These are phyloP conservation scores for Mastomys coucha DNA, from an alignment of 2,113 vertebrate genomes.

Conservation along the genomic window DNA sequence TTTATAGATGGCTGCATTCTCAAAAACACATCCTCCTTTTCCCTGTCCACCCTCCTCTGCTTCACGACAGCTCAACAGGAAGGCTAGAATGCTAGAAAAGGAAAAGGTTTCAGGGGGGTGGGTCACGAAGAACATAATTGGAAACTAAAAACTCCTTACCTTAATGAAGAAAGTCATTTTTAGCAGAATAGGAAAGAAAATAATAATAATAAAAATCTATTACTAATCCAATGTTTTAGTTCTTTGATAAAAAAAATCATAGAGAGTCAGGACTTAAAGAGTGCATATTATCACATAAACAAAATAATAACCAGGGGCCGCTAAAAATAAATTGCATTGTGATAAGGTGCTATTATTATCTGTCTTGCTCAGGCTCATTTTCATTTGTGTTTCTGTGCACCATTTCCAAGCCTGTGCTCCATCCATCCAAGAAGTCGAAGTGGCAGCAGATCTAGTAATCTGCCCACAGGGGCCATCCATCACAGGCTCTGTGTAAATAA, in stretches of 20 bases:
- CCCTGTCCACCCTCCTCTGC: conserved; percentile 48
- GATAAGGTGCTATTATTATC: background rate
- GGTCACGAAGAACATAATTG: background rate
- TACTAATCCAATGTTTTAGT: conserved; percentile 17
- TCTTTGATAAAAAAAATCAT: background rate
- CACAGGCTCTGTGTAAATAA: conserved; percentile 39
- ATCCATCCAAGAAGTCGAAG: background rate
- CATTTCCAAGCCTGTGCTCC: background rate
- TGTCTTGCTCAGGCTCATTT: background rate
- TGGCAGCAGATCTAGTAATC: background rate
- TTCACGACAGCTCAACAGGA: conserved; percentile 84
- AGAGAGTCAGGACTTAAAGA: conserved; percentile 11
- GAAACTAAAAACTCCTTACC: conserved; percentile 29
- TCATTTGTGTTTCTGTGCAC: background rate
- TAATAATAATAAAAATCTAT: background rate
- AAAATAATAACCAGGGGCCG: background rate
- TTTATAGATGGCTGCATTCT: conserved; percentile 81
- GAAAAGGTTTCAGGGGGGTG: conserved; percentile 27
- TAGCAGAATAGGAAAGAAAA: conserved; percentile 38
- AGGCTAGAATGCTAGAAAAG: conserved; percentile 76
- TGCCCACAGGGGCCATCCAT: conserved; percentile 38
- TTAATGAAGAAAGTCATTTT: conserved; percentile 65
- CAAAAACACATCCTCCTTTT: conserved; percentile 79
- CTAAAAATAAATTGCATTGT: background rate
- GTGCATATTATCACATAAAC: background rate